Conservation (phyloP, 2,797 vertebrate genomes). For the Mus spretus region DNA sequence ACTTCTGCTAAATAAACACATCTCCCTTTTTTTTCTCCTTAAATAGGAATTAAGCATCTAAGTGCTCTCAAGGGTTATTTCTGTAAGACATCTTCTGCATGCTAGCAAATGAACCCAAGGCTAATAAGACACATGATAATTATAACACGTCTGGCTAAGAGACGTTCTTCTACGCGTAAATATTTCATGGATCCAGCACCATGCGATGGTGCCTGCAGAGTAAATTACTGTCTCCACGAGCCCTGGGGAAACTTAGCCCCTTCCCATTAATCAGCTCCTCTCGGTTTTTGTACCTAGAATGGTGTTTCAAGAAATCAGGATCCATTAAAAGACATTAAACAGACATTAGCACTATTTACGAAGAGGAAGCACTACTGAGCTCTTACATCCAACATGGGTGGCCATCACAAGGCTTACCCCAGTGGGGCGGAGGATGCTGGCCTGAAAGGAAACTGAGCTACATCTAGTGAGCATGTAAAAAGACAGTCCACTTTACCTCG, state of each 20-base stretch:
- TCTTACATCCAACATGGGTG: conserved; percentile 46
- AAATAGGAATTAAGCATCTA: conserved; percentile 71
- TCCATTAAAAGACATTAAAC: conserved; percentile 63
- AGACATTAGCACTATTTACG: conserved; percentile 12
- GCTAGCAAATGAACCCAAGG: conserved; percentile 47
- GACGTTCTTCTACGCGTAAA: conserved; percentile 49
- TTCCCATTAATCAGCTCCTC: conserved; percentile 70
- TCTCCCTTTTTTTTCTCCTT: conserved; percentile 25
- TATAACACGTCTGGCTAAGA: conserved; percentile 64
- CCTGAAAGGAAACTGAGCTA: conserved; percentile 65
- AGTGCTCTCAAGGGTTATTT: conserved; percentile 66
- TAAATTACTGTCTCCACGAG: conserved; percentile 37
- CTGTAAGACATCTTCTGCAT: not conserved
- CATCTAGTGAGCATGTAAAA: conserved; percentile 46
- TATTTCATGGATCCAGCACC: conserved; percentile 50
- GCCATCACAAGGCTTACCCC: conserved; percentile 67
- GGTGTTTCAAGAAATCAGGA: conserved; percentile 44
- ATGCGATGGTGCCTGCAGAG: conserved; percentile 34
- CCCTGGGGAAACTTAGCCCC: conserved; percentile 53
- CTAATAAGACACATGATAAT: conserved; percentile 71
- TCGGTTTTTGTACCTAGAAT: conserved; percentile 35
- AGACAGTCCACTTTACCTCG: conserved; percentile 91
- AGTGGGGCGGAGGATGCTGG: conserved; percentile 58
- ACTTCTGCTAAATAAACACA: conserved; percentile 75
- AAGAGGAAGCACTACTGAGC: conserved; percentile 43